Percentiles rank a stretch among this genome's conserved stretches.
phyloP scores from a whole-genome alignment of 2,888 invertebrate genomes.

The Megalurothrips usitatus region DNA sequence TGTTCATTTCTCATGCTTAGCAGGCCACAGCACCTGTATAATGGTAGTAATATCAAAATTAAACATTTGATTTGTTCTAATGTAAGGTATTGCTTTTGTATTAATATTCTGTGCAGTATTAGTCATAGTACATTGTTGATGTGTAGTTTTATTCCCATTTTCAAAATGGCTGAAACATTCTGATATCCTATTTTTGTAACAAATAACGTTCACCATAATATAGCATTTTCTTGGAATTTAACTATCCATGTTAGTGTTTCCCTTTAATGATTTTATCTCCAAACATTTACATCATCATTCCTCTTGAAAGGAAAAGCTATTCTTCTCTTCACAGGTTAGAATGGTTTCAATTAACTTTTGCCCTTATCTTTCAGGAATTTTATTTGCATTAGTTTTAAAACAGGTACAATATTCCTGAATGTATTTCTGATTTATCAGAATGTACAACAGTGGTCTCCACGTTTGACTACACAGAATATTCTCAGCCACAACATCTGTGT shows the following conservation, averaged over 20 bases:
- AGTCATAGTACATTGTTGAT: neutral
- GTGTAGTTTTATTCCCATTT: neutral
- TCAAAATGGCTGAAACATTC: neutral
- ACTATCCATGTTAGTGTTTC: no score
- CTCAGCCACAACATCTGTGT: no score
- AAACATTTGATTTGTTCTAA: no score
- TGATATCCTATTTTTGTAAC: slow-evolving; percentile 21
- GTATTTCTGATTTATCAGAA: neutral
- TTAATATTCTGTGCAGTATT: neutral
- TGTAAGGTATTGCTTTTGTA: neutral
- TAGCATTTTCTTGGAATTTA: neutral
- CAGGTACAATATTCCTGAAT: neutral
- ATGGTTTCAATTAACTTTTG: neutral
- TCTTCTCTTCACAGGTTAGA: neutral
- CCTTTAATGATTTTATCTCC: no score
- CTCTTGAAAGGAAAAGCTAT: no score
- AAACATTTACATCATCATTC: no score
- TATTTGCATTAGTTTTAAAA: neutral
- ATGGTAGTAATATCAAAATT: neutral
- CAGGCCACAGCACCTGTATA: neutral
- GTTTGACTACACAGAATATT: no score
- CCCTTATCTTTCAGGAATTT: neutral
- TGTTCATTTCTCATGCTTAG: no score
- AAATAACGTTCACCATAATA: neutral
- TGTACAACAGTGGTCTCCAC: no score